Evolutionary conservation across 2,888 invertebrate genomes (phyloP).

Genomic region (Drosophila diplacantha): DNA sequence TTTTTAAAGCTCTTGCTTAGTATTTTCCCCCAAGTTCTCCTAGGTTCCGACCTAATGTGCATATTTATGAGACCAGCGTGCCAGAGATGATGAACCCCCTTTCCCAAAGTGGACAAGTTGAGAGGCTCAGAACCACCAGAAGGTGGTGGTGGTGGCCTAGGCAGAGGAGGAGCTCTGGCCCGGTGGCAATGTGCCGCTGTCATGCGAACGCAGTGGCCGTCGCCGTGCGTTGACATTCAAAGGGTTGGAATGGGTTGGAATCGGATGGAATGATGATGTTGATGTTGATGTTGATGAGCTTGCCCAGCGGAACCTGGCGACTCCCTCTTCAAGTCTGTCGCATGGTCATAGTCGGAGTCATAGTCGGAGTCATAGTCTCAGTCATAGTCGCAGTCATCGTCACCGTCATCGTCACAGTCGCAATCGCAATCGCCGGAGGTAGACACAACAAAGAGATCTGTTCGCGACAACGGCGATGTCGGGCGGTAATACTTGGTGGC

Average conservation of each 20-base stretch:
- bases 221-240: slow-evolving; percentile 34
- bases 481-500: slow-evolving; percentile 37
- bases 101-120: neutral
- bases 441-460: slow-evolving; percentile 65
- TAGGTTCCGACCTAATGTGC: slow-evolving; percentile 1
- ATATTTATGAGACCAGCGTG: slow-evolving; percentile 2
- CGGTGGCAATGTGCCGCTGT: slow-evolving; percentile 29
- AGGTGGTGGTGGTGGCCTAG: neutral
- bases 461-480: slow-evolving; percentile 52
- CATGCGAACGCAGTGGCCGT: slow-evolving; percentile 30
- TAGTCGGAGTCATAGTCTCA: neutral
- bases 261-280: neutral
- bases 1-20: too few relatives aligned
- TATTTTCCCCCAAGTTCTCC: too few relatives aligned
- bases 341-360: slow-evolving; percentile 5
- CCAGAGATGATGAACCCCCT: neutral
- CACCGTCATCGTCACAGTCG: slow-evolving; percentile 4
- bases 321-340: slow-evolving; percentile 1
- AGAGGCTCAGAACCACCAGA: slow-evolving; percentile 4
- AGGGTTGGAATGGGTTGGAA: neutral
- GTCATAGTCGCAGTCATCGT: neutral
- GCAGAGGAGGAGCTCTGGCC: neutral
- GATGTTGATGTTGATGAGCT: slow-evolving; percentile 7
- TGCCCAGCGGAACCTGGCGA: slow-evolving; percentile 7
- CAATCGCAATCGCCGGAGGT: slow-evolving; percentile 55